Evolutionary conservation across 2,113 vertebrate species (phyloP), one percentile per base, ranked within the genome.

Genomic region (Chitala chitala): DNA sequence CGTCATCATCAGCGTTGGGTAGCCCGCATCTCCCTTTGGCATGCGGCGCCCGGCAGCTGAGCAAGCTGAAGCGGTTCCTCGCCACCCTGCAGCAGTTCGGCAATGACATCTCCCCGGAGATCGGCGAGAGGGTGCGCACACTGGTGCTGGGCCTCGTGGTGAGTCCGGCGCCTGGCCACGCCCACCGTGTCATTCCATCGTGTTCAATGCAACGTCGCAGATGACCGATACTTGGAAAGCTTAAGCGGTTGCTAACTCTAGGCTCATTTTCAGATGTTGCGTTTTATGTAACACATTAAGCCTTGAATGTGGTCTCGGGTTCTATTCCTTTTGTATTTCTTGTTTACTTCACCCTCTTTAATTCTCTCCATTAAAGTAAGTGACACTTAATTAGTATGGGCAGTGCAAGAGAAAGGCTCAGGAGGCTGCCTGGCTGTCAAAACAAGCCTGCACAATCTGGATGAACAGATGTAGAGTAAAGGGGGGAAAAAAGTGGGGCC

Each of bases 81-180:
- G 98, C 96, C 17, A 98, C 96, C 24, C 92, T 99, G 72, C 96
- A 99, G 88, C 96, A 99, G 92, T 99, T 99, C 82, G 96, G 96
- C 83, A 98, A 96, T 77, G 96, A 99, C 87, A 99, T 99, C 88
- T 99, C 96, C 56, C 96, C 96, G 46, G 96, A 99, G 85, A 99
- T 98, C 69, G 96, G 96, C 65, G 95, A 98, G 81, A 89, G 95
- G 80, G 96, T 99, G 64, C 96, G 96, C 85, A 96, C 95, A 40
- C 90, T 99, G 54, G 96, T 99, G 71, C 92, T 99, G 71, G 96
- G 96, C 81, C 91, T 99, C 64, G 96, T 99, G 95, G 96, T 99
- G 90, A 96, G 96, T 88, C 22, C 13, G 8, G 2, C 1, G 1
- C 65, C 4, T 22, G 1, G 3, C 48, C 22, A 22, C 24, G 1